Conservation (phyloP, 1,140 invertebrate species). For the Stegodyphus mimosarum region DNA sequence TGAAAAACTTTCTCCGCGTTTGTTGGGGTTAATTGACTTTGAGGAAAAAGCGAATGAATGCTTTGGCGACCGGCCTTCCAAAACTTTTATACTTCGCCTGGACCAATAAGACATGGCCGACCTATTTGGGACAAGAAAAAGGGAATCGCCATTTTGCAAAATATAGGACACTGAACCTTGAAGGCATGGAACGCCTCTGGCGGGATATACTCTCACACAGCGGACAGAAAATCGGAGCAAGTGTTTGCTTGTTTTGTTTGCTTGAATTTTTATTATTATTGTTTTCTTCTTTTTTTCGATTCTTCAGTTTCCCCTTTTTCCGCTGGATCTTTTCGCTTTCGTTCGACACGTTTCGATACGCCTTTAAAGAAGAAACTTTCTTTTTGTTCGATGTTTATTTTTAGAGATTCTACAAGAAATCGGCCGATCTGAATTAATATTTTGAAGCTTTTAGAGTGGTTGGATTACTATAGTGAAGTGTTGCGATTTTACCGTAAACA, state of each 20-base stretch:
- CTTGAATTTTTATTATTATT: slow-evolving; percentile 2
- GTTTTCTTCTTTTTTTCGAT: not conserved
- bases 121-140: slow-evolving; percentile 50
- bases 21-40: slow-evolving; percentile 1
- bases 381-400: slow-evolving; percentile 49
- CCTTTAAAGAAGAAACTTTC: slow-evolving; percentile 11
- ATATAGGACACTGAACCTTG: slow-evolving; percentile 60
- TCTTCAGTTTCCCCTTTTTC: slow-evolving; percentile 14
- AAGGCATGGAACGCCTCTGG: slow-evolving; percentile 55
- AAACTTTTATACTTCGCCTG: slow-evolving; percentile 56
- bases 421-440: too few relatives aligned
- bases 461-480: too few relatives aligned
- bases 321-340: slow-evolving; percentile 48
- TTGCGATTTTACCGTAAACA: too few relatives aligned
- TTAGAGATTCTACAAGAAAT: not conserved
- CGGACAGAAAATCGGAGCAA: slow-evolving; percentile 51
- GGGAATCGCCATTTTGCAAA: slow-evolving; percentile 43
- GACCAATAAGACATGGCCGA: slow-evolving; percentile 57
- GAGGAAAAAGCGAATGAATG: slow-evolving; percentile 50
- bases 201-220: slow-evolving; percentile 32
- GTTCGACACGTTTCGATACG: slow-evolving; percentile 53
- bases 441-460: too few relatives aligned
- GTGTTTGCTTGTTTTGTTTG: slow-evolving; percentile 46
- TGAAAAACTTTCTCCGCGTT: slow-evolving; percentile 47
- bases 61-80: slow-evolving; percentile 16